A percentile compares a stretch with the other conserved stretches of the same genome.
Conservation (phyloP, 1,140 invertebrate species). For the Drosophila funebris region DNA sequence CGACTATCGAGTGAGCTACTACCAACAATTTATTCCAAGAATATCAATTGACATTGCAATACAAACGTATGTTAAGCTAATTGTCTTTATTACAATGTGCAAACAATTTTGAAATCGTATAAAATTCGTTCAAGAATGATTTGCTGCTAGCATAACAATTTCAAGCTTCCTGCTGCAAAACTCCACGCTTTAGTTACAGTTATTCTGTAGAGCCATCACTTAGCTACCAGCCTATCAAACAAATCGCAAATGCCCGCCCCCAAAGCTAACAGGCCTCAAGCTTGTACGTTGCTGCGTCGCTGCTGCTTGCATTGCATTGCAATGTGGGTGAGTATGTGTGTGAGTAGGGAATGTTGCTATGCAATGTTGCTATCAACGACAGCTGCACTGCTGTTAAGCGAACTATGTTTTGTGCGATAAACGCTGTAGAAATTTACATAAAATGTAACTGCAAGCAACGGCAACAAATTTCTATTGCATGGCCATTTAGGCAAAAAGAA, state of each 20-base stretch:
- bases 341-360: conserved; percentile 26
- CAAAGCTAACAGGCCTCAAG: conserved; percentile 25
- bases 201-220: conserved; percentile 50
- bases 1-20: conserved; percentile 8
- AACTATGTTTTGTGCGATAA: conserved; percentile 37
- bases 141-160: conserved; percentile 7
- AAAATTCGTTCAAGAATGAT: neutral
- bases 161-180: conserved; percentile 25
- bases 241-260: conserved; percentile 38
- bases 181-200: conserved; percentile 35
- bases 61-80: neutral
- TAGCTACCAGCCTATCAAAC: conserved; percentile 54
- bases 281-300: conserved; percentile 12
- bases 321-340: conserved; percentile 39
- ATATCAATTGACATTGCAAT: conserved; percentile 8
- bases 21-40: neutral
- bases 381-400: conserved; percentile 18
- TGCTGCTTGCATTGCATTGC: conserved; percentile 24
- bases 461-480: conserved; percentile 67
- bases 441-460: conserved; percentile 49
- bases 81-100: neutral
- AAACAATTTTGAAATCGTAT: neutral
- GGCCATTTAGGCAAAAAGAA: conserved; percentile 51
- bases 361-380: conserved; percentile 7
- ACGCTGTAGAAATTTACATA: conserved; percentile 46